phyloP scores from a whole-genome alignment of 2,888 invertebrate genomes.

The Amphimallon solstitiale region DNA sequence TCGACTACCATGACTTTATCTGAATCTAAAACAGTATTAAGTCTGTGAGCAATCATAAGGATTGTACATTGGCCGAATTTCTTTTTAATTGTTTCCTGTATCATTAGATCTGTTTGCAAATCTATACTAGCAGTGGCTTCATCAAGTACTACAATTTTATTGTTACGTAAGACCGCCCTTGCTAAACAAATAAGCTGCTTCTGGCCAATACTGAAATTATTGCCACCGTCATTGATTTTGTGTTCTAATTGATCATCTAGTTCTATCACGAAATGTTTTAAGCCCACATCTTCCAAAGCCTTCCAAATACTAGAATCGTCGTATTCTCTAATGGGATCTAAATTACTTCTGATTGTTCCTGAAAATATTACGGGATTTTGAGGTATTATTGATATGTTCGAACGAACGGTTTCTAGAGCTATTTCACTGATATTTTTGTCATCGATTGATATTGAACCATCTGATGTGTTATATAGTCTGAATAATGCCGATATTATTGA shows the following conservation, averaged over 20 bases:
- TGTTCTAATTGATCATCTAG: conserved; percentile 58
- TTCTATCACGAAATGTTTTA: conserved; percentile 74
- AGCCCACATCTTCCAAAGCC: conserved; percentile 81
- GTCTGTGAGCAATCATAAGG: conserved; percentile 82
- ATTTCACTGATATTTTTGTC: conserved; percentile 74
- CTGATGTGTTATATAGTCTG: conserved; percentile 76
- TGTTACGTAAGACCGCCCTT: conserved; percentile 66
- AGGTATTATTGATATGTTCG: conserved; percentile 83
- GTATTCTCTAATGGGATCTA: conserved; percentile 86
- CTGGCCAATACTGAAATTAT: conserved; percentile 63
- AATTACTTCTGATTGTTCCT: conserved; percentile 85
- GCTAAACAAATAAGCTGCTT: conserved; percentile 77
- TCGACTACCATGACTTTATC: conserved; percentile 84
- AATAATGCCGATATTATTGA: conserved; percentile 81
- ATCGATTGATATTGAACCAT: conserved; percentile 83
- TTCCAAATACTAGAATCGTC: conserved; percentile 83
- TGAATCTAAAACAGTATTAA: conserved; percentile 85
- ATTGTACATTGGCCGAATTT: conserved; percentile 81
- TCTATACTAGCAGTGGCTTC: conserved; percentile 86
- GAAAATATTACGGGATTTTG: conserved; percentile 88
- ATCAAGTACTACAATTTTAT: conserved; percentile 60
- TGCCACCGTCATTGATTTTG: conserved; percentile 74
- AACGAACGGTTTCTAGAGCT: conserved; percentile 79
- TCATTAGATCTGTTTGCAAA: conserved; percentile 77
- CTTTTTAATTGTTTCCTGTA: conserved; percentile 76